Percentiles rank a stretch among this genome's conserved stretches.
These are phyloP conservation scores for Hyaena hyaena DNA, from an alignment of 2,113 vertebrate species.

Conservation along the genomic window DNA sequence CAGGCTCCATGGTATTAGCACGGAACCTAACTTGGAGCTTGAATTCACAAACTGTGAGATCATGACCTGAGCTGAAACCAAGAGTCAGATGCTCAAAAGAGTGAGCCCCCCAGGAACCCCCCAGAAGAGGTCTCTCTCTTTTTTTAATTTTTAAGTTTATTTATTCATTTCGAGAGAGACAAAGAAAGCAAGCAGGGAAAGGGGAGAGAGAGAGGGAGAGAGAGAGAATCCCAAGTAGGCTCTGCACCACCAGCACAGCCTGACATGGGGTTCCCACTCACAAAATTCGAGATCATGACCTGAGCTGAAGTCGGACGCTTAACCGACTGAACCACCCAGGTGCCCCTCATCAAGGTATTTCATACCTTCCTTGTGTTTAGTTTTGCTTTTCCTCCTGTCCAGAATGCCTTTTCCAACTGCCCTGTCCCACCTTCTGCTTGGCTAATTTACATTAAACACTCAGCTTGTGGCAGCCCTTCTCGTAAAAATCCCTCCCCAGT, in stretches of 20 bases:
- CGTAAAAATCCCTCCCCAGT: not conserved
- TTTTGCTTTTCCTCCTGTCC: not conserved
- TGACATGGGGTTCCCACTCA: fast-evolving
- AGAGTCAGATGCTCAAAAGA: no score
- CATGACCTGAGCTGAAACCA: no score
- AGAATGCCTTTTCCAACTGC: not conserved
- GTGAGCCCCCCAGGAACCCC: no score
- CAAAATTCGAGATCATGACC: not conserved
- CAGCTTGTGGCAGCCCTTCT: not conserved
- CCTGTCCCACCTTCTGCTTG: not conserved
- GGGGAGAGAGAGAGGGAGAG: not conserved
- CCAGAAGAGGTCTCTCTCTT: no score
- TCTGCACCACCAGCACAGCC: not conserved
- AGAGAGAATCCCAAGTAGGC: not conserved
- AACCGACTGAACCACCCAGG: not conserved
- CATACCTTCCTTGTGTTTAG: not conserved
- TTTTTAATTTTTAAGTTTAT: not conserved
- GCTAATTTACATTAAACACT: not conserved
- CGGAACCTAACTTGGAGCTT: no score
- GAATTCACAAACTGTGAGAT: no score
- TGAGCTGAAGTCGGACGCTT: not conserved
- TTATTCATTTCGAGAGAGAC: not conserved
- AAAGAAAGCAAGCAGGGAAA: not conserved
- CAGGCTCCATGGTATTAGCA: no score
- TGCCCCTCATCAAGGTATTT: not conserved